Conservation (phyloP, 2,113 vertebrate species). For the Cacatua alba region DNA sequence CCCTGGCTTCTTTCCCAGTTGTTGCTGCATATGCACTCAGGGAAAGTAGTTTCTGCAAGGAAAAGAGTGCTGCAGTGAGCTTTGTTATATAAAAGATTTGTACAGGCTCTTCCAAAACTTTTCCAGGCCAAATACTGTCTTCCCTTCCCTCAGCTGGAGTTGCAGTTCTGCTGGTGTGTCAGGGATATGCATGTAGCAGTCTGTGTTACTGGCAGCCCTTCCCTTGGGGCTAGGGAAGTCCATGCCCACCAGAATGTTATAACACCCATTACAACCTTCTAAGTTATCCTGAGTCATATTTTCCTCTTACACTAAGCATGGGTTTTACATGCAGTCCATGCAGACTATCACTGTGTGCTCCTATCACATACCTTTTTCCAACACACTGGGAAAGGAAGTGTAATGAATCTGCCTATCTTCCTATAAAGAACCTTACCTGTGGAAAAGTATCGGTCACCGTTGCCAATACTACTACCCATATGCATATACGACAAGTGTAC, state of each 20-base stretch:
- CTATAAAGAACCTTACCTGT: rapidly evolving
- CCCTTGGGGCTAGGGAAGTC: not conserved
- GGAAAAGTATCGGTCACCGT: not conserved
- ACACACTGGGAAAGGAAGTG: not conserved
- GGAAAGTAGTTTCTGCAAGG: not conserved
- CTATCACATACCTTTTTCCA: not conserved
- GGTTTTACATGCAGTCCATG: not conserved
- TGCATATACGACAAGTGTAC: not conserved
- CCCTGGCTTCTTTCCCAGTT: slow-evolving; percentile 10
- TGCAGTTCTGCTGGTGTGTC: not conserved
- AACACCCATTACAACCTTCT: not conserved
- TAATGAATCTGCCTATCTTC: not conserved
- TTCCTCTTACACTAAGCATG: not conserved
- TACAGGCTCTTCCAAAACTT: not conserved
- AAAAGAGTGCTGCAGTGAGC: not conserved
- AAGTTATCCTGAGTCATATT: not conserved
- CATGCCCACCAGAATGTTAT: not conserved
- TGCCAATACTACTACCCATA: not conserved
- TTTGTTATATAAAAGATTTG: not conserved
- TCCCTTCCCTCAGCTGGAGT: not conserved
- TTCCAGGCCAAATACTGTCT: not conserved
- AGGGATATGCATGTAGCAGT: not conserved
- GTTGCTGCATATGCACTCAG: not conserved
- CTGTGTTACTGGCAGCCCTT: not conserved
- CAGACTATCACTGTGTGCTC: not conserved